Evolutionary conservation across 2,113 vertebrate species (phyloP).

Genomic region (Hemibagrus wyckioides): DNA sequence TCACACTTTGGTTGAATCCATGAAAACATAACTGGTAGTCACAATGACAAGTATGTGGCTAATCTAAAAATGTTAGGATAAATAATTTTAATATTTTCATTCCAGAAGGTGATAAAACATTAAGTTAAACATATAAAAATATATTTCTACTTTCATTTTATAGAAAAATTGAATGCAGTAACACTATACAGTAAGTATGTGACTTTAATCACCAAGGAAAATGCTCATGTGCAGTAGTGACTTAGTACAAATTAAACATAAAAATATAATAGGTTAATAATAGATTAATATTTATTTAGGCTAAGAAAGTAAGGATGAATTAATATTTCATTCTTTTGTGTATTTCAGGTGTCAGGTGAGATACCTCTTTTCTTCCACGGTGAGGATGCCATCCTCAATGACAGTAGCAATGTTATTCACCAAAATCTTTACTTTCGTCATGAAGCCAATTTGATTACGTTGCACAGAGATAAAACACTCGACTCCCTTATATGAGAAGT

Average conservation of each 20-base stretch:
- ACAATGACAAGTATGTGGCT: neutral
- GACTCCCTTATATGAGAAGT: conserved; percentile 64
- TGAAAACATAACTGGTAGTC: too few relatives aligned
- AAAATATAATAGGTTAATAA: too few relatives aligned
- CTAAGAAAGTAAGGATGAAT: neutral
- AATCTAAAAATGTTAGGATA: neutral
- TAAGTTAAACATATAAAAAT: too few relatives aligned
- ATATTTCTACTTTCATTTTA: too few relatives aligned
- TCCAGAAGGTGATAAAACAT: neutral
- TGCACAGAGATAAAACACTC: conserved; percentile 56
- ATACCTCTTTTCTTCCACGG: conserved; percentile 64
- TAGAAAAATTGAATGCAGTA: neutral
- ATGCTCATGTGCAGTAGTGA: neutral
- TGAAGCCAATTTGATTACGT: conserved; percentile 56
- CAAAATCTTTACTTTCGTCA: conserved; percentile 60
- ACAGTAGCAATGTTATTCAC: conserved; percentile 67
- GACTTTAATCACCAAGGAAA: too few relatives aligned
- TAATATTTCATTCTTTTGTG: too few relatives aligned
- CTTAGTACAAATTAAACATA: neutral
- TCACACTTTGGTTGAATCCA: too few relatives aligned
- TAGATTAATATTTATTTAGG: neutral
- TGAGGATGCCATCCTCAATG: conserved; percentile 57
- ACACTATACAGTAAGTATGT: neutral
- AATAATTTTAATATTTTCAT: neutral
- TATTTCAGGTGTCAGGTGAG: neutral